Conservation (phyloP, 1,140 invertebrate species). For the Steinernema khuongi region DNA sequence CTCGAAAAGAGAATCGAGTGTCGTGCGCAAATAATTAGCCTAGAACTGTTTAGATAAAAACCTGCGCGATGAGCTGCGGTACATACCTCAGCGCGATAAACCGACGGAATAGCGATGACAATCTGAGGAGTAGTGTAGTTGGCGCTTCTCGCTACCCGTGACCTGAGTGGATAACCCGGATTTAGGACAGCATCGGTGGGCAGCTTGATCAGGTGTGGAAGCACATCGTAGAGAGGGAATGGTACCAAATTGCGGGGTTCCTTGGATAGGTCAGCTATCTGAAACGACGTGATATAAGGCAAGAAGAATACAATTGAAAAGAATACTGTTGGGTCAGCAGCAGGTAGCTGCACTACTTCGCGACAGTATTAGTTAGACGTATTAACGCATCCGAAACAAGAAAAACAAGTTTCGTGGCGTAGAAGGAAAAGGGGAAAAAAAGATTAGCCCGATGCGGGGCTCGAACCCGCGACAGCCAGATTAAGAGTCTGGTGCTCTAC, state of each 20-base stretch:
- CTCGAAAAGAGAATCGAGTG: not conserved
- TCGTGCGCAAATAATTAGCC: not conserved
- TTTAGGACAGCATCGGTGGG: not conserved
- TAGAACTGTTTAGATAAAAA: not conserved
- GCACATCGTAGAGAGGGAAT: too few relatives aligned
- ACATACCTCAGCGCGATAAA: not conserved
- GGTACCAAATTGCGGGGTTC: too few relatives aligned
- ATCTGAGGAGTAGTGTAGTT: not conserved
- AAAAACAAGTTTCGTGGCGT: too few relatives aligned
- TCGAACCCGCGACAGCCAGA: slow-evolving; percentile 55
- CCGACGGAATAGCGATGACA: not conserved
- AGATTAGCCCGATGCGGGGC: slow-evolving; percentile 48
- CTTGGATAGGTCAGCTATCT: too few relatives aligned
- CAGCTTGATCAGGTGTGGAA: not conserved
- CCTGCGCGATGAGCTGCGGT: too few relatives aligned
- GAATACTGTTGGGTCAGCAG: too few relatives aligned
- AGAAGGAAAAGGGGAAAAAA: too few relatives aligned
- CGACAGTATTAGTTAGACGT: too few relatives aligned
- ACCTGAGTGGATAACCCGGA: not conserved
- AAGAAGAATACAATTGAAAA: too few relatives aligned
- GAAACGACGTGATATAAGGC: too few relatives aligned
- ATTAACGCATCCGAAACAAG: too few relatives aligned
- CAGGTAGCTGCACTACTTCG: too few relatives aligned
- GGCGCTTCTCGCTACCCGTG: not conserved
- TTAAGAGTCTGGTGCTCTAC: slow-evolving; percentile 58